Percentiles rank a stretch among this genome's conserved stretches.
Conservation (phyloP, 2,797 vertebrate species). For the Anguilla pacifica region DNA sequence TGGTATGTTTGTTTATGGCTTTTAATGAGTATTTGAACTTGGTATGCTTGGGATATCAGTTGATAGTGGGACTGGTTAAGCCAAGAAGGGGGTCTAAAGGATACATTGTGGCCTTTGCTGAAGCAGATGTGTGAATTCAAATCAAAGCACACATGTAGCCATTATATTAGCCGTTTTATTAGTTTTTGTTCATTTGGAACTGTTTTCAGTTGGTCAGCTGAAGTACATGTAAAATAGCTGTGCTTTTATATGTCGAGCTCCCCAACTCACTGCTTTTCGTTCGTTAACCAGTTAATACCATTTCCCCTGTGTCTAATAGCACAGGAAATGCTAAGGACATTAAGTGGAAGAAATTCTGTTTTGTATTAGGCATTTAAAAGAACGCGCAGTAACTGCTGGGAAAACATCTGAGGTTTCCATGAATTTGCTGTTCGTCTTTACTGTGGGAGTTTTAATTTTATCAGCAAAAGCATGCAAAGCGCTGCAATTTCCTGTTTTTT, state of each 20-base stretch:
- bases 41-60: not conserved
- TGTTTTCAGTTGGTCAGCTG: not conserved
- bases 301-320: not conserved
- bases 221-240: not conserved
- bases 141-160: too few relatives aligned
- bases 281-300: not conserved
- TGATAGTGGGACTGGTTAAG: not conserved
- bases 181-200: not conserved
- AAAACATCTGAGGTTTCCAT: not conserved
- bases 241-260: not conserved
- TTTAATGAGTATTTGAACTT: constrained; percentile 2
- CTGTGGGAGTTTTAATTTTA: not conserved
- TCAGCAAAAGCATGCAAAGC: not conserved
- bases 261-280: not conserved
- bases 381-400: not conserved
- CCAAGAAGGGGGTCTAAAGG: not conserved
- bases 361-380: not conserved
- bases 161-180: not conserved
- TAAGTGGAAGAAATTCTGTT: not conserved
- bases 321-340: constrained; percentile 4
- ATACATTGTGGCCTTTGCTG: too few relatives aligned
- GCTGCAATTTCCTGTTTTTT: not conserved
- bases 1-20: not conserved
- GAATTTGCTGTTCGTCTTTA: not conserved
- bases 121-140: too few relatives aligned